phyloP scores from a whole-genome alignment of 2,797 vertebrate species.

The Gymnothorax javanicus region DNA sequence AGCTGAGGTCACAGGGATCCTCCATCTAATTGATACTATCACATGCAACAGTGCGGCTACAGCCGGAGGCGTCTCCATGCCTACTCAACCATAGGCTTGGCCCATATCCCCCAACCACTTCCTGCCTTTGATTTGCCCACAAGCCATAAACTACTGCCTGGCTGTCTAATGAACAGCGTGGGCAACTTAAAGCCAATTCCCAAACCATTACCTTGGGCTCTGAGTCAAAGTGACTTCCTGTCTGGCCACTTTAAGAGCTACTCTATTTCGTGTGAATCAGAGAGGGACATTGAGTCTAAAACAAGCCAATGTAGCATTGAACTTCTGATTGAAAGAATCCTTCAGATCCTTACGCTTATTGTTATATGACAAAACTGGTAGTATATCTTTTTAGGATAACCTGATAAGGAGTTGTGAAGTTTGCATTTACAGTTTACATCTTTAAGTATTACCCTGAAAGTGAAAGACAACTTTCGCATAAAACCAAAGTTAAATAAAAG shows the following conservation, averaged over 20 bases:
- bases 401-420: no score
- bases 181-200: slow-evolving; percentile 26
- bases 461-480: no score
- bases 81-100: slow-evolving; percentile 19
- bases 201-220: slow-evolving; percentile 43
- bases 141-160: slow-evolving; percentile 29
- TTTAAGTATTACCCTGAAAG: no score
- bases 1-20: neutral
- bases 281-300: slow-evolving; percentile 32
- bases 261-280: slow-evolving; percentile 33
- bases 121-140: slow-evolving; percentile 40
- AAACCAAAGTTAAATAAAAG: no score
- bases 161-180: slow-evolving; percentile 39
- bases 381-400: neutral
- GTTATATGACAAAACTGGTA: slow-evolving; percentile 1
- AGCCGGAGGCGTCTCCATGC: neutral
- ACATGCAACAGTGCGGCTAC: neutral
- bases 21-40: slow-evolving; percentile 21
- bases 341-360: neutral
- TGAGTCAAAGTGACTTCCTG: slow-evolving; percentile 38
- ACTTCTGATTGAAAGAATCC: neutral
- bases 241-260: slow-evolving; percentile 17
- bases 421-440: no score
- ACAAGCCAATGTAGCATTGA: neutral
- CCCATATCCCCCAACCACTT: slow-evolving; percentile 27